Base-by-base conservation (phyloP, 2,888 invertebrate species). In the Mythimna ferrago region DNA sequence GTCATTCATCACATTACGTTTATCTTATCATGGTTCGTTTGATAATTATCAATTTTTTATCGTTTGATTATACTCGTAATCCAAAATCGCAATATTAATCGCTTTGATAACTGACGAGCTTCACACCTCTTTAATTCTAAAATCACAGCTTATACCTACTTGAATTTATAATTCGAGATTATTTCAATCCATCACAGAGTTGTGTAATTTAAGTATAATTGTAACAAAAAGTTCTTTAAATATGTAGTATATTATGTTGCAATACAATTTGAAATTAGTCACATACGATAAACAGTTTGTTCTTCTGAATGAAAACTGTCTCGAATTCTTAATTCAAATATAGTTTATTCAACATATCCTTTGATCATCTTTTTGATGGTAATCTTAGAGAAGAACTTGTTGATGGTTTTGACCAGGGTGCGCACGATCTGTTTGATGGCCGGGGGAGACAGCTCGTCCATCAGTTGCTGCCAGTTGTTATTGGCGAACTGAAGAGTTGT, bases 391-490 rank as follows among this genome's bases (percentile, higher is more conserved):
- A 96, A 94, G 91, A 96, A 96, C 77, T 95, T 95, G 89, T 96
- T 96, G 86, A 96, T 95, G 5, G 87, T 88, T 80, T 94, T 95
- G 53, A 96, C 88, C 21, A 93, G 86, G 0, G 94, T 93, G 48
- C 87, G 89, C 4, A 94, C 95, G 66, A 96, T 96, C 78, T 96
- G 96, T 77, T 96, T 95, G 85, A 96, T 92, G 64, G 89, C 96
- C 0, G 96, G 93, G 0, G 96, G 96, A 0, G 96, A 92, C 7
- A 96, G 89, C 57, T 96, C 96, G 80, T 96, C 94, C 96, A 96
- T 96, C 56, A 96, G 86, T 61, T 95, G 94, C 58, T 89, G 86
- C 96, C 96, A 96, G 88, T 96, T 96, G 58, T 94, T 90, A 80
- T 96, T 96, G 2, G 95, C 94, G 84, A 96, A 96, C 73, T 92